Evolutionary conservation across 2,888 invertebrate genomes (phyloP).

Genomic region (Melinopterus prodromus): DNA sequence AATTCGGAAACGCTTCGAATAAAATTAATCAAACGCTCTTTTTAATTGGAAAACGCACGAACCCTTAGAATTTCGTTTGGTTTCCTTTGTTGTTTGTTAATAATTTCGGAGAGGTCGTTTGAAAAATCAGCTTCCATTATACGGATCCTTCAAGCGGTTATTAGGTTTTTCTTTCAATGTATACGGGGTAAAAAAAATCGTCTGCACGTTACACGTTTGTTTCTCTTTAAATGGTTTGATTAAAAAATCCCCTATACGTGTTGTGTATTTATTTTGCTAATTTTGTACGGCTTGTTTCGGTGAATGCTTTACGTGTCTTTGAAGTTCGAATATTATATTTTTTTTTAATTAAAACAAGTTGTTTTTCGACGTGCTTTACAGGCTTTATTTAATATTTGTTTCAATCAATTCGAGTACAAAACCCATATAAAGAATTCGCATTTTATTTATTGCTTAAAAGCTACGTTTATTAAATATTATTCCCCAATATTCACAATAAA

Average conservation of each 20-base stretch:
- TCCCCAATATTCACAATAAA: no score
- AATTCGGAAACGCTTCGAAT: background rate
- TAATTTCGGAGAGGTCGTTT: background rate
- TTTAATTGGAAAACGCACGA: background rate
- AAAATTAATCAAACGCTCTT: background rate
- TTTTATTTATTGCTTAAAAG: background rate
- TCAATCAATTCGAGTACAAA: background rate
- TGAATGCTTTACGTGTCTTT: background rate
- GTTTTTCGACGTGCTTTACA: background rate
- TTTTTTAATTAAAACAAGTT: background rate
- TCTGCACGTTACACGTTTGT: background rate
- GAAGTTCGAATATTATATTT: background rate
- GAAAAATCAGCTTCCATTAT: conserved; percentile 4
- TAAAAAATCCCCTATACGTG: background rate
- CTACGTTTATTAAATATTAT: no score
- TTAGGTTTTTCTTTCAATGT: background rate
- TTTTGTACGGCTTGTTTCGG: background rate
- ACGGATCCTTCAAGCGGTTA: background rate
- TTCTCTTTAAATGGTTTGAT: background rate
- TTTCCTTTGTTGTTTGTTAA: conserved; percentile 4
- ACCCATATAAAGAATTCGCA: background rate
- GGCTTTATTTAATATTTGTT: background rate
- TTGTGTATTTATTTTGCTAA: background rate
- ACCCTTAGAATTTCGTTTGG: background rate
- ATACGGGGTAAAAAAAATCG: background rate